These are phyloP conservation scores for Barbus barbus DNA, from an alignment of 2,113 vertebrate species.

Conservation along the genomic window DNA sequence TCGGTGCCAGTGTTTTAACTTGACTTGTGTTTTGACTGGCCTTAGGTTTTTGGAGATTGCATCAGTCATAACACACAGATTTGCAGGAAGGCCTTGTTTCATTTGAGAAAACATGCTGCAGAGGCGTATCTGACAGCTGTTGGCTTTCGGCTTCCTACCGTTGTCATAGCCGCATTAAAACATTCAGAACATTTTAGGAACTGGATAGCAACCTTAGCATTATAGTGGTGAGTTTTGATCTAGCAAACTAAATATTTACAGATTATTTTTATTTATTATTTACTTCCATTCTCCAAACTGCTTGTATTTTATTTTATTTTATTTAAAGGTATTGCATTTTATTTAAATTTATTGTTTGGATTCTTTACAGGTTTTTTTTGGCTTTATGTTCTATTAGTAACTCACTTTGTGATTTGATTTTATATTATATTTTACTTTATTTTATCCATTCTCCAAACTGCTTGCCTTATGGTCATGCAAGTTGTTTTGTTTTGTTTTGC, in stretches of 20 bases:
- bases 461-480: no score
- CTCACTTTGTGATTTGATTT: no score
- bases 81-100: not conserved
- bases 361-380: no score
- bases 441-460: no score
- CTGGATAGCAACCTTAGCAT: not conserved
- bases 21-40: slow-evolving; percentile 16
- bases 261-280: not conserved
- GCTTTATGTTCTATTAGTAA: no score
- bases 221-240: not conserved
- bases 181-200: not conserved
- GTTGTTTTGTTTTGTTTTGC: no score
- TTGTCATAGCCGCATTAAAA: not conserved
- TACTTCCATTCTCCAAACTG: no score
- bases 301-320: no score
- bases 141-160: not conserved
- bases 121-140: not conserved
- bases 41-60: slow-evolving; percentile 3
- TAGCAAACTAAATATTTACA: not conserved
- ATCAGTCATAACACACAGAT: slow-evolving; percentile 3
- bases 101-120: not conserved
- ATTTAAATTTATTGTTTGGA: no score
- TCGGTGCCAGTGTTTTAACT: not conserved
- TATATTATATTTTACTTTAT: no score
- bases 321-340: no score